Base-by-base conservation (phyloP, 2,797 vertebrate genomes). In the Fistularia commersonii region DNA sequence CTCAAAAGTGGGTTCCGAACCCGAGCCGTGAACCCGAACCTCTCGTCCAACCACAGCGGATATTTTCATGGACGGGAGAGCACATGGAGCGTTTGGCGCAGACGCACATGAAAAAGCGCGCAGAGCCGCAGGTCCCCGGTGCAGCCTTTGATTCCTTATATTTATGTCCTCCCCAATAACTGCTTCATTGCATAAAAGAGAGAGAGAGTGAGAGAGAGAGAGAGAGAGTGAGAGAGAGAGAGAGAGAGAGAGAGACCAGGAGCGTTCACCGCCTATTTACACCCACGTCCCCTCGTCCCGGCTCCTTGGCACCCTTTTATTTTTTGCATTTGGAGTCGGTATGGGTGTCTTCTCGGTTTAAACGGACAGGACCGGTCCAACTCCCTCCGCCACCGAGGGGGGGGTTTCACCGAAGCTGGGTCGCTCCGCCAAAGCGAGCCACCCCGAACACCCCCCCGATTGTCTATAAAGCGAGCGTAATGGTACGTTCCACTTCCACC, bases 261-360 rank as follows among this genome's bases (percentile, higher is more conserved):
- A 84, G 86, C 78, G 77, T 82, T 82, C 81, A 78, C 87, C 86
- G 82, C 85, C 87, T 90, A 89, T 90, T 89, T 90, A 89, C 88
- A 91, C 90, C 88, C 88, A 88, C 86, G 85, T 86, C 84, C 84
- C 85, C 84, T 85, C 81, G 79, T 85, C 82, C 87, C 85, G 85
- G 83, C 85, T 88, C 86, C 89, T 84, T 84, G 82, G 86, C 81
- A 88, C 81, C 85, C 87, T 92, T 93, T 92, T 91, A 90, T 93
- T 93, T 91, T 93, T 93, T 46, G 15, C 8, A 15, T 92, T 94
- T 45, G 90, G 90, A 93, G 89, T 91, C 89, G 89, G 92, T 91
- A 92, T 92, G 94, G 90, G 93, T 93, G 94, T 96, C 93, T 94
- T 96, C 94, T 94, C 89, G 88, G 94, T 98, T 97, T 97, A 97